A percentile compares a stretch with the other conserved stretches of the same genome.
Evolutionary conservation across 2,888 invertebrate genomes (phyloP).

Genomic region (Caprella mutica): DNA sequence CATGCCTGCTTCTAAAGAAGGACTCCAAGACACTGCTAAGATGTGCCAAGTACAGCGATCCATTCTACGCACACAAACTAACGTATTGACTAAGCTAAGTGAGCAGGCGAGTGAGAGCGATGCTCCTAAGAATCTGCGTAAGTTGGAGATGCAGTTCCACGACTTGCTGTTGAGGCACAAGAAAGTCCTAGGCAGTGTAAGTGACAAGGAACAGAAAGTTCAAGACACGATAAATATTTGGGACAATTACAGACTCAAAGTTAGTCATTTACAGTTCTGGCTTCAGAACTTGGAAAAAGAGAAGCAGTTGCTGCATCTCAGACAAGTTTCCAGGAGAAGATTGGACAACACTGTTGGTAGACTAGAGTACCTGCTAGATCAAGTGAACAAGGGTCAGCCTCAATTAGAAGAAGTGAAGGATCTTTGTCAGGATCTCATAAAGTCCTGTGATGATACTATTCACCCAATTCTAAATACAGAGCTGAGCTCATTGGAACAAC

Average conservation of each 20-base stretch:
- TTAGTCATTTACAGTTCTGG: constrained; percentile 30
- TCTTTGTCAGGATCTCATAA: constrained; percentile 44
- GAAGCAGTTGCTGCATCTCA: constrained; percentile 28
- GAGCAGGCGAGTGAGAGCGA: constrained; percentile 22
- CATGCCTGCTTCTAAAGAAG: constrained; percentile 32
- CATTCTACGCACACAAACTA: constrained; percentile 27
- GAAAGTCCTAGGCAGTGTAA: constrained; percentile 20
- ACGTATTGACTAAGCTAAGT: constrained; percentile 21
- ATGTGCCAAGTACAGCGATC: constrained; percentile 32
- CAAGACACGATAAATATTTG: constrained; percentile 24
- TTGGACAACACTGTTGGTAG: constrained; percentile 37
- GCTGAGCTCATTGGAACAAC: constrained; percentile 23
- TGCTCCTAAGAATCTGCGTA: constrained; percentile 20
- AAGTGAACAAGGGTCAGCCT: constrained; percentile 44
- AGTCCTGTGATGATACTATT: constrained; percentile 29
- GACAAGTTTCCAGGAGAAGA: constrained; percentile 28
- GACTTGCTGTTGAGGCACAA: constrained; percentile 25
- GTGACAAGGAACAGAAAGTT: constrained; percentile 25
- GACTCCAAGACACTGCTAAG: constrained; percentile 28
- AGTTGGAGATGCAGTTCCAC: constrained; percentile 18
- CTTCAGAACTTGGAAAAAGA: constrained; percentile 29
- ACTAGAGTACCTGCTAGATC: constrained; percentile 39
- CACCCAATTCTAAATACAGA: constrained; percentile 27
- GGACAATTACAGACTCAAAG: constrained; percentile 31
- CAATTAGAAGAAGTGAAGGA: constrained; percentile 45